These are phyloP conservation scores for Protobothrops mucrosquamatus DNA, from an alignment of 2,113 vertebrate genomes.

Conservation along the genomic window DNA sequence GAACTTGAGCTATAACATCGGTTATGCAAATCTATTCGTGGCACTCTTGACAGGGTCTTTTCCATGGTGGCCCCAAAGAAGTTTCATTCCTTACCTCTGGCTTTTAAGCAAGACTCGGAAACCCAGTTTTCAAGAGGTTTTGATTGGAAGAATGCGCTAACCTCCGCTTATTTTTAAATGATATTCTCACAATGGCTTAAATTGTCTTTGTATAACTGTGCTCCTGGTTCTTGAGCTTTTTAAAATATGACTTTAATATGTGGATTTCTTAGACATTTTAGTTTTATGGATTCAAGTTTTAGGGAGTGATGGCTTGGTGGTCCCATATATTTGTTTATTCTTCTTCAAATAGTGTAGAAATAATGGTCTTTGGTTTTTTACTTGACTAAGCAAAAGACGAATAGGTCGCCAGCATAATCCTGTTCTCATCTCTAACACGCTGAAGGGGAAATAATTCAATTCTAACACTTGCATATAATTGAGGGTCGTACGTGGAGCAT, in stretches of 20 bases:
- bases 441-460: not conserved
- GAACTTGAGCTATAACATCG: not conserved
- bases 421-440: not conserved
- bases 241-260: not conserved
- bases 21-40: not conserved
- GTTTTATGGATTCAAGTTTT: not conserved
- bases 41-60: not conserved
- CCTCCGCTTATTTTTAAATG: not conserved
- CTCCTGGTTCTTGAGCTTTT: not conserved
- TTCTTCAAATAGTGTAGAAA: not conserved
- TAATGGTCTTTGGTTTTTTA: not conserved
- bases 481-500: not conserved
- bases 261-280: not conserved
- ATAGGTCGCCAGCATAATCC: not conserved
- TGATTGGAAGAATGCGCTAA: not conserved
- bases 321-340: not conserved
- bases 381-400: not conserved
- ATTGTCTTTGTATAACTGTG: not conserved
- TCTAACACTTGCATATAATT: not conserved
- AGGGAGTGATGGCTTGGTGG: not conserved
- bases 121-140: not conserved
- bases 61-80: not conserved
- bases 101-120: not conserved
- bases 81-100: not conserved
- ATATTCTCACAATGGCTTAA: not conserved